Conservation (phyloP, 2,113 vertebrate species). For the Mastomys natalensis region DNA sequence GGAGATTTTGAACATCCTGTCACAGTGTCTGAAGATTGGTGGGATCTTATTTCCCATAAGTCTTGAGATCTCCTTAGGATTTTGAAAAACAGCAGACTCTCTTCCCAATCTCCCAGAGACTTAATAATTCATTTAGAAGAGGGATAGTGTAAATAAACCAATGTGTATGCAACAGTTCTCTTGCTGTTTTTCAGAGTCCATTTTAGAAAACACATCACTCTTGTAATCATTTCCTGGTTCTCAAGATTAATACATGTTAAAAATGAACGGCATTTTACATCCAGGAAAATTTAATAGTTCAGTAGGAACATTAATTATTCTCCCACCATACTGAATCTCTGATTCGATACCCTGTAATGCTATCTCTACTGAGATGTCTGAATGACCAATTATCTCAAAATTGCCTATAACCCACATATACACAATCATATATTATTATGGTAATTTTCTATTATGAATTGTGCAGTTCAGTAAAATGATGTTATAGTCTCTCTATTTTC, state of each 20-base stretch:
- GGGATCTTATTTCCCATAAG: conserved; percentile 54
- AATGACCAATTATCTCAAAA: conserved; percentile 78
- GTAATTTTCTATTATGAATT: conserved; percentile 71
- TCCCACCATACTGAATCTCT: conserved; percentile 59
- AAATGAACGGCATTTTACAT: conserved; percentile 64
- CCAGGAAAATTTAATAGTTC: conserved; percentile 74
- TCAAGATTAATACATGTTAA: conserved; percentile 66
- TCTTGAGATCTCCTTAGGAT: conserved; percentile 54
- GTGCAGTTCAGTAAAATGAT: conserved; percentile 65
- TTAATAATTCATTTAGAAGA: conserved; percentile 61
- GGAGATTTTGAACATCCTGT: conserved; percentile 47
- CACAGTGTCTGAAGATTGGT: conserved; percentile 52
- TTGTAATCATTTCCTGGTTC: conserved; percentile 64
- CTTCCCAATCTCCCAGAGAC: conserved; percentile 46
- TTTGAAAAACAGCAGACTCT: conserved; percentile 60
- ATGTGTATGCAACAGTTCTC: conserved; percentile 43
- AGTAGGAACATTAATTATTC: conserved; percentile 77
- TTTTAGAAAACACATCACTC: conserved; percentile 72
- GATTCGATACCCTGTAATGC: conserved; percentile 68
- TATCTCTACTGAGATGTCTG: conserved; percentile 65
- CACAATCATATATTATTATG: conserved; percentile 71
- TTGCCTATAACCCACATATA: conserved; percentile 73
- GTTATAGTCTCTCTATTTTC: conserved; percentile 65
- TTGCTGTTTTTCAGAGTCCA: conserved; percentile 58
- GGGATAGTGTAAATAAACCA: conserved; percentile 58